Conservation (phyloP, 2,888 invertebrate species). For the Drosophila dives region DNA sequence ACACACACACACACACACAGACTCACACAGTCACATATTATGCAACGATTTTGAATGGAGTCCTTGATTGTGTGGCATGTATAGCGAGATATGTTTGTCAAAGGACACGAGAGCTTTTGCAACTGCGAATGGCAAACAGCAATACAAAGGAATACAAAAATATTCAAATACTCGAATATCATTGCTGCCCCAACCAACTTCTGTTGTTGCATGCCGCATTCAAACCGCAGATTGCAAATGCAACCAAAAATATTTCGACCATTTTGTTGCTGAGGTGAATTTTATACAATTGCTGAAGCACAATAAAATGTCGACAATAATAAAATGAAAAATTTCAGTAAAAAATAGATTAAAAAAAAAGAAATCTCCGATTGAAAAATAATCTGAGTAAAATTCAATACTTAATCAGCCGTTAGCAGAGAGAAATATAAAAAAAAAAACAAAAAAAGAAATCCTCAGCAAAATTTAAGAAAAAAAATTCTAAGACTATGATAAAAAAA, state of each 20-base stretch:
- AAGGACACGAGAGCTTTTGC: constrained; percentile 23
- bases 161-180: constrained; percentile 11
- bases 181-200: neutral
- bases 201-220: neutral
- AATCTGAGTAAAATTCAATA: neutral
- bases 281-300: neutral
- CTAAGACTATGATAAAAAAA: neutral
- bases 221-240: constrained; percentile 6
- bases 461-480: neutral
- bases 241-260: constrained; percentile 15
- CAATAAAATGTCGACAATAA: neutral
- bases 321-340: neutral
- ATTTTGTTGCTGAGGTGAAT: constrained; percentile 7
- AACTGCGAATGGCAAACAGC: constrained; percentile 23
- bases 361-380: neutral
- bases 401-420: neutral
- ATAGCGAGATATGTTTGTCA: constrained; percentile 10
- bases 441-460: neutral
- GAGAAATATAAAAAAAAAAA: neutral
- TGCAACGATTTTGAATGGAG: constrained; percentile 38
- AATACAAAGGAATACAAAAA: constrained; percentile 18
- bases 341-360: neutral
- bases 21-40: constrained; percentile 17
- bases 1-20: neutral
- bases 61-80: constrained; percentile 6